Evolutionary conservation across 2,888 invertebrate species (phyloP), one percentile per base, ranked within the genome.

Genomic region (Cyrtodaria siliqua): DNA sequence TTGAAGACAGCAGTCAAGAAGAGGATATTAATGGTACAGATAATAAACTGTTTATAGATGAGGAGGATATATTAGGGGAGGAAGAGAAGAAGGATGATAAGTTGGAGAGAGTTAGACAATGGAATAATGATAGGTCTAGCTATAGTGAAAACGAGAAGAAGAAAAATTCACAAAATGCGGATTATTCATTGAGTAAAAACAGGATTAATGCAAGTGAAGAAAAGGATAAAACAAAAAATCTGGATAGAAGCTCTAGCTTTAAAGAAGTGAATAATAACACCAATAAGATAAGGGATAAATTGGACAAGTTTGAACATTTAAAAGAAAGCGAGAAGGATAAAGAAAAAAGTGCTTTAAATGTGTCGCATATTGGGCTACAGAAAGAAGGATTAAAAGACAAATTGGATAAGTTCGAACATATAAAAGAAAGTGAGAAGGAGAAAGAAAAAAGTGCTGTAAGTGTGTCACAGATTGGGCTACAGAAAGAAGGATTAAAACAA

Each of bases 281-380:
- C 18, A 60, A 73, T 26, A 79, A 74, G 18, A 71, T 81, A 6
- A 67, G 47, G 52, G 81, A 74, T 68, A 81, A 71, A 16, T 56
- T 81, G 44, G 44, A 77, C 38, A 74, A 74, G 33, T 81, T 81
- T 68, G 74, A 81, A 50, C 77, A 77, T 44, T 56, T 79, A 14
- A 62, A 59, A 47, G 53, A 38, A 16, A 16, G 59, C 14, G 26
- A 27, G 14, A 57, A 57, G 2, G 33, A 49, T 23, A n/a, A n/a
- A n/a, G n/a, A n/a, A n/a, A n/a, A n/a, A n/a, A 57, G 64, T 14
- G 70, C 62, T 73, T 68, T 47, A 23, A 42, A 61, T 6, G 67
- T 33, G 33, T 49, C 33, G 62, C 55, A 62, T 62, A 42, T 57
- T 38, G 14, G 56, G 16, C 55, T 57, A n/a, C 64, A 76, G 29